These are phyloP conservation scores for Coelinius sp. DNA, from an alignment of 2,888 invertebrate genomes.

Conservation along the genomic window DNA sequence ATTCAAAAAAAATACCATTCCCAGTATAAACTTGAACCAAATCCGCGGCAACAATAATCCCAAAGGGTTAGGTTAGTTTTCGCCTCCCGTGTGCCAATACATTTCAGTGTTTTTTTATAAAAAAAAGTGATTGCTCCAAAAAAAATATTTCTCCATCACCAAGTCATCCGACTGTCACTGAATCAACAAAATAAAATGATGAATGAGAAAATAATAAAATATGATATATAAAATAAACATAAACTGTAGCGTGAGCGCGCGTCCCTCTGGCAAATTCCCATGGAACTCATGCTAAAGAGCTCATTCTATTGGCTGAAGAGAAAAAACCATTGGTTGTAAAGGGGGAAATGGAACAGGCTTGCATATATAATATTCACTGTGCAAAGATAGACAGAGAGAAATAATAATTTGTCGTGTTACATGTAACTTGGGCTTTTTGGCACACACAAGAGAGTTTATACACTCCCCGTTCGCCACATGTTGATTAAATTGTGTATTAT, in stretches of 20 bases:
- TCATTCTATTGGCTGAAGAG: neutral
- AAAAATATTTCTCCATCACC: neutral
- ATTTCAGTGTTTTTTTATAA: neutral
- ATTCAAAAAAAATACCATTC: neutral
- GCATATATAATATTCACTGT: constrained; percentile 4
- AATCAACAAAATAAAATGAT: neutral
- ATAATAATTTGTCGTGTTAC: constrained; percentile 16
- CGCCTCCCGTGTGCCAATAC: neutral
- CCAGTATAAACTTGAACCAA: neutral
- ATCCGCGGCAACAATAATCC: neutral
- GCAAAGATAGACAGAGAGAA: neutral
- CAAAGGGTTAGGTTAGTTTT: neutral
- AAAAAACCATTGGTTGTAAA: neutral
- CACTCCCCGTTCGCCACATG: constrained; percentile 57
- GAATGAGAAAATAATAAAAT: neutral
- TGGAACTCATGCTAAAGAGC: neutral
- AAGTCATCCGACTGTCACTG: neutral
- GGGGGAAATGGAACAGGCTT: neutral
- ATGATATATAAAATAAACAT: neutral
- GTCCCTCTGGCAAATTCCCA: neutral
- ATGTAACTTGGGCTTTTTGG: constrained; percentile 53
- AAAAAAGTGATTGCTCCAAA: neutral
- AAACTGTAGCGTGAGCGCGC: neutral
- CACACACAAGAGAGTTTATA: constrained; percentile 53
- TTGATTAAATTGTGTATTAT: constrained; percentile 57